These are phyloP conservation scores for Nomia melanderi DNA, from an alignment of 1,140 invertebrate species.

Conservation along the genomic window DNA sequence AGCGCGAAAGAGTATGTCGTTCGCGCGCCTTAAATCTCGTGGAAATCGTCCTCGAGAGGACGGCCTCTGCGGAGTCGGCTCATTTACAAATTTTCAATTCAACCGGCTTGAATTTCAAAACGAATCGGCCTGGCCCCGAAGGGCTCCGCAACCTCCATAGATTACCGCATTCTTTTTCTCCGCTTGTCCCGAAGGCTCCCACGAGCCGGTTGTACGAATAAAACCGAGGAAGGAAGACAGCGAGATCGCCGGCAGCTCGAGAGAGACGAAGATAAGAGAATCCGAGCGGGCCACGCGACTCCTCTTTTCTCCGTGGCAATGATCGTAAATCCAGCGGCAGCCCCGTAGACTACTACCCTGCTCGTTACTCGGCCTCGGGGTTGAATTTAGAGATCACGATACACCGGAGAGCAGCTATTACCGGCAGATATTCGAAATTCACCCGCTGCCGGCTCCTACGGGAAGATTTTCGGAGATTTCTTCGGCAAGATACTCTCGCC, in stretches of 20 bases:
- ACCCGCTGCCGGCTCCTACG: conserved; percentile 2
- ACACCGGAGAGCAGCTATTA: conserved; percentile 22
- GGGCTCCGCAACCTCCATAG: conserved; percentile 35
- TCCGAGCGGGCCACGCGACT: conserved; percentile 53
- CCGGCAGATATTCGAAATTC: conserved; percentile 19
- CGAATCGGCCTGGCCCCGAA: neutral
- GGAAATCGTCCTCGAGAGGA: conserved; percentile 32
- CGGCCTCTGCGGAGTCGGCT: conserved; percentile 1
- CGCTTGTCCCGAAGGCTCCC: conserved; percentile 15
- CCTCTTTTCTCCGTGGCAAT: conserved; percentile 26
- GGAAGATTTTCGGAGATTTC: neutral
- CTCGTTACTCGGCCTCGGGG: conserved; percentile 48
- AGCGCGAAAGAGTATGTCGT: conserved; percentile 24
- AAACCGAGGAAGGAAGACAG: conserved; percentile 24
- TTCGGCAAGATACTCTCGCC: neutral
- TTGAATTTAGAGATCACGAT: conserved; percentile 60
- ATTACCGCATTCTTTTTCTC: conserved; percentile 50
- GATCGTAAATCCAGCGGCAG: conserved; percentile 56
- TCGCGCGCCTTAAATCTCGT: conserved; percentile 28
- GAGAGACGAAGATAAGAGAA: no score
- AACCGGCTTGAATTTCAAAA: conserved; percentile 28
- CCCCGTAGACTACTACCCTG: conserved; percentile 37
- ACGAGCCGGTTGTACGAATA: conserved; percentile 29
- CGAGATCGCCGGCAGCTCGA: neutral
- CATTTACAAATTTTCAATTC: conserved; percentile 63